These are phyloP conservation scores for Augochlora pura DNA, from an alignment of 1,140 invertebrate species.

Conservation along the genomic window DNA sequence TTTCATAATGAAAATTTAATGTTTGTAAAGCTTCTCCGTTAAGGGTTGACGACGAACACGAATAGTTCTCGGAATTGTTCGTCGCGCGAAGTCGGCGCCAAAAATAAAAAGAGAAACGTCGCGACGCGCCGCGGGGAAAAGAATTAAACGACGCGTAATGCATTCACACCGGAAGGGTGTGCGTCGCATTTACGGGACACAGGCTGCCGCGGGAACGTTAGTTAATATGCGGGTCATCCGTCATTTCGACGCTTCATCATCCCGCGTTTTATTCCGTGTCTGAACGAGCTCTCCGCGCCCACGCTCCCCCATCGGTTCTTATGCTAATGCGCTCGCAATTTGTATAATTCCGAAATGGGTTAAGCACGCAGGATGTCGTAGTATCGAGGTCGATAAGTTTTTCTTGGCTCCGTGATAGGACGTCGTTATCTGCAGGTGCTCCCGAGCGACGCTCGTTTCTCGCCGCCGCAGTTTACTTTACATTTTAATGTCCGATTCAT, in stretches of 20 bases:
- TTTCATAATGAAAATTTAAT: too few species aligned
- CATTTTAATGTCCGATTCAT: slow-evolving; percentile 52
- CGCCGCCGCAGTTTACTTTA: slow-evolving; percentile 48
- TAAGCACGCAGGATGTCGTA: slow-evolving; percentile 49
- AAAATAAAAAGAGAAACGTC: too few species aligned
- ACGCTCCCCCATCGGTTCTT: background rate
- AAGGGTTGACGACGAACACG: too few species aligned
- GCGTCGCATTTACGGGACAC: too few species aligned
- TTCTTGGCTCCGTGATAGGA: slow-evolving; percentile 49
- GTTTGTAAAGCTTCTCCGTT: too few species aligned
- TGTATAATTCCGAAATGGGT: slow-evolving; percentile 62
- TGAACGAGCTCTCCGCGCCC: background rate
- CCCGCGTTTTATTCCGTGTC: slow-evolving; percentile 29
- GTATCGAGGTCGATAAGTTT: slow-evolving; percentile 59
- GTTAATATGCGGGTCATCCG: background rate
- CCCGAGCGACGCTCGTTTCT: slow-evolving; percentile 46
- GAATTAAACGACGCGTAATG: too few species aligned
- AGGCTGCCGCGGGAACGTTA: too few species aligned
- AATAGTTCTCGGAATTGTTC: too few species aligned
- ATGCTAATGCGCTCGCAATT: slow-evolving; percentile 55
- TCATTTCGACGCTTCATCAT: background rate
- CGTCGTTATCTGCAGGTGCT: slow-evolving; percentile 61
- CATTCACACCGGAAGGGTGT: too few species aligned
- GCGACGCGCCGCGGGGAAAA: too few species aligned
- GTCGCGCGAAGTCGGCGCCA: too few species aligned